phyloP scores from a whole-genome alignment of 1,140 invertebrate species.

The Chymomyza costata region DNA sequence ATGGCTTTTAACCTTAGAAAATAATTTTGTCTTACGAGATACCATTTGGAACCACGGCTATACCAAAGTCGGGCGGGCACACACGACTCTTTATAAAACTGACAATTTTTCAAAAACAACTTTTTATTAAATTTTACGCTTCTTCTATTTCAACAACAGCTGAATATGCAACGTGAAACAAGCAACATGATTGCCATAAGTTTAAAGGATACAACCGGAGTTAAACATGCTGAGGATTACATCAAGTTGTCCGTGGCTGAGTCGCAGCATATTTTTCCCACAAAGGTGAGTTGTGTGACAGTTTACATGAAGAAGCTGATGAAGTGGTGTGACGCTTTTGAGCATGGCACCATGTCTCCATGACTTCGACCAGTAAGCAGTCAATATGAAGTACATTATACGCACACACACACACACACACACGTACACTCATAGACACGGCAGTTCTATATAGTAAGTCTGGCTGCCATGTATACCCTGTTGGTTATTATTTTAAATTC shows the following conservation, averaged over 20 bases:
- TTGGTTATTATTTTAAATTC: conserved; percentile 1
- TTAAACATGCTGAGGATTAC: conserved; percentile 72
- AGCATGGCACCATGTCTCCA: neutral
- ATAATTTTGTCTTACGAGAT: no score
- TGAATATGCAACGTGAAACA: conserved; percentile 63
- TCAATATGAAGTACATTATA: conserved; percentile 3
- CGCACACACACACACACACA: neutral
- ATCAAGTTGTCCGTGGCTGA: conserved; percentile 62
- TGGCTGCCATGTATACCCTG: neutral
- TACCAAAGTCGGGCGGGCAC: neutral
- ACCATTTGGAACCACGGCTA: no score
- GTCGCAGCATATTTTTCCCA: conserved; percentile 62
- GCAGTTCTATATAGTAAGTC: neutral
- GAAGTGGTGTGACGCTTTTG: neutral
- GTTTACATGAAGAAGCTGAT: neutral
- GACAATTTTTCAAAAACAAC: no score
- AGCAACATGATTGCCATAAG: conserved; percentile 69
- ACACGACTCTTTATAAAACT: conserved; percentile 1
- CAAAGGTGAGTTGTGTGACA: conserved; percentile 52
- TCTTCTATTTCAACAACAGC: no score
- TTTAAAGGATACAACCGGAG: conserved; percentile 63
- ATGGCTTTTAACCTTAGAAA: no score
- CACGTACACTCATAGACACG: no score
- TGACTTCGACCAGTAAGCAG: conserved; percentile 4
- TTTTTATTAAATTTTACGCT: neutral